These are phyloP conservation scores for Rotaria sp. DNA, from an alignment of 2,888 invertebrate species.

Conservation along the genomic window DNA sequence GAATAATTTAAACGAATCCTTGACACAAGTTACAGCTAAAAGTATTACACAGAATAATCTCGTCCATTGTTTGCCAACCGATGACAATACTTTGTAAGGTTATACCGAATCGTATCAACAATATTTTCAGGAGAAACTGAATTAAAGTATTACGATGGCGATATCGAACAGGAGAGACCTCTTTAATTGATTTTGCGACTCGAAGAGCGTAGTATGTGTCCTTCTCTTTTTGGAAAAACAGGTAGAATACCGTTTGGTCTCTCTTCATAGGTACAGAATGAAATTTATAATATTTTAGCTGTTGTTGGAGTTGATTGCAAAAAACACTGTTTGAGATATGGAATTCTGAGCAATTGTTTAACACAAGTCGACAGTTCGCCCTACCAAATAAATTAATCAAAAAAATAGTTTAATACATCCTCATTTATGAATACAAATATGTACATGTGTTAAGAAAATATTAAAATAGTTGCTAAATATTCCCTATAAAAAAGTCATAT, in stretches of 20 bases:
- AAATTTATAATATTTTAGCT: slow-evolving; percentile 13
- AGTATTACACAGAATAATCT: not conserved
- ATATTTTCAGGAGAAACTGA: not conserved
- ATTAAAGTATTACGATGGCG: not conserved
- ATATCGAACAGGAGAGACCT: not conserved
- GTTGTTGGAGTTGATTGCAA: not conserved
- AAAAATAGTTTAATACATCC: not conserved
- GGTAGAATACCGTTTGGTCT: not conserved
- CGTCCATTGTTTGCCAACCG: not conserved
- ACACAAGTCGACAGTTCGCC: not conserved
- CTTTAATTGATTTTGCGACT: not conserved
- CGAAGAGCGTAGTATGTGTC: not conserved
- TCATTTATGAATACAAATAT: not conserved
- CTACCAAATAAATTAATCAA: not conserved
- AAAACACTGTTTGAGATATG: not conserved
- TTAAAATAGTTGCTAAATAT: not conserved
- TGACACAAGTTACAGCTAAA: not conserved
- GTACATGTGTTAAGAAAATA: not conserved
- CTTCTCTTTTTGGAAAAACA: not conserved
- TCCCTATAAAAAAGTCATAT: not conserved
- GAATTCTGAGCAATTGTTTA: not conserved
- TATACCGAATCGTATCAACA: not conserved
- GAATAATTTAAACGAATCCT: not conserved
- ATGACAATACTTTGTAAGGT: not conserved
- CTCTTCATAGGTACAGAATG: not conserved